A percentile compares a stretch with the other conserved stretches of the same genome.
Conservation (phyloP, 1,140 invertebrate species). For the Triops longicaudatus region DNA sequence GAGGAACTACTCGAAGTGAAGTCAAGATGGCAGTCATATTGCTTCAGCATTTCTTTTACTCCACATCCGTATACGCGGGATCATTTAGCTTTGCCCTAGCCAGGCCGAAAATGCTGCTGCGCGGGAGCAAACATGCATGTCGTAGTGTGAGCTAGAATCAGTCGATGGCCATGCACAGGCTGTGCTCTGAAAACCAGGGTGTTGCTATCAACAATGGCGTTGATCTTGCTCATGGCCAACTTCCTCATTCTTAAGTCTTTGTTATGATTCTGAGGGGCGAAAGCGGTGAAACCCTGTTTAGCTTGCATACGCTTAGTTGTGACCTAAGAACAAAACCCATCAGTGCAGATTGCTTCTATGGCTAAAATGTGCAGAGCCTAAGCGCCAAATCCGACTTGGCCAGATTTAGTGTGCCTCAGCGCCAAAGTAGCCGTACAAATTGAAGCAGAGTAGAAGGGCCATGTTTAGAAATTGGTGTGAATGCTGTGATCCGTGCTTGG, state of each 20-base stretch:
- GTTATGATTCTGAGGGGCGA: neutral
- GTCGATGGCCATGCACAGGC: slow-evolving; percentile 4
- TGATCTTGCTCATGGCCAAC: neutral
- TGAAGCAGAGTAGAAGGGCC: neutral
- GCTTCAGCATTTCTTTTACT: neutral
- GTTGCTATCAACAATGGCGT: slow-evolving; percentile 11
- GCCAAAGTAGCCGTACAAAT: neutral
- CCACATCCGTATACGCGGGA: neutral
- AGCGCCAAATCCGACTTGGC: neutral
- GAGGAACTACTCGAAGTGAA: neutral
- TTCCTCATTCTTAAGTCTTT: neutral
- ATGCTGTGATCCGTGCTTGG: neutral
- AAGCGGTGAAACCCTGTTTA: neutral
- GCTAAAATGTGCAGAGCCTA: neutral
- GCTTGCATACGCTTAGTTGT: no score
- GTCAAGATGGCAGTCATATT: neutral
- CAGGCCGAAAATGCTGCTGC: neutral
- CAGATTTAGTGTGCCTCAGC: neutral
- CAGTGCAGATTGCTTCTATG: neutral
- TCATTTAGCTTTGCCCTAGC: neutral
- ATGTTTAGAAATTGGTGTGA: slow-evolving; percentile 8
- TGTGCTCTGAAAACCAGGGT: neutral
- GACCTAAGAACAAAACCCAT: neutral
- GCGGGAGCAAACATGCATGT: neutral
- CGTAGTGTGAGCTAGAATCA: neutral